Base-by-base conservation (phyloP, 1,140 invertebrate genomes). In the Drosophila grimshawi region DNA sequence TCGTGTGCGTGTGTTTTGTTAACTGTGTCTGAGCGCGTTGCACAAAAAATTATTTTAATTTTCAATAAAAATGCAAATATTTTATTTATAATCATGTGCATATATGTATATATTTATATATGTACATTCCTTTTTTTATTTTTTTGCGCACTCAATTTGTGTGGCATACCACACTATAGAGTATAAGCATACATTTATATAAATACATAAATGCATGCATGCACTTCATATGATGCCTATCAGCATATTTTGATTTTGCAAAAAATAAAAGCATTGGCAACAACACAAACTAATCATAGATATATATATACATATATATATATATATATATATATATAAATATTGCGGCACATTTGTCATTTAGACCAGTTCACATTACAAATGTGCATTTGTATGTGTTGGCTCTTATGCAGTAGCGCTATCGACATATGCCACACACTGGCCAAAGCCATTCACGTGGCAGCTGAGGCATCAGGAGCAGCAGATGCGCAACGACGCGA, bases 31-130 rank as follows among this genome's bases (percentile, higher is more conserved):
- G 8, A 32, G 8, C 11, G n/a, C 57, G n/a, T 29, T 11, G 48
- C 64, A 68, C 32, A 35, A 49, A 33, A 68, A 68, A 74, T 74
- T 74, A 68, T 74, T 74, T 74, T 74, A 74, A 74, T 74, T 74
- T 74, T 68, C 71, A 74, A 74, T 74, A 74, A 74, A 74, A 74
- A 74, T 74, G 71, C 71, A 74, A 74, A 74, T 68, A 68, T 68
- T 74, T 74, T 73, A 68, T 74, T 68, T 74, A 68, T 74, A 62
- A 74, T 74, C 56, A 52, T 41, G 35, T 57, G 43, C 35, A 57
- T 57, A 33, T 64, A 39, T 64, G 37, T 48, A 33, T 41, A 45
- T 70, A 32, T 55, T 55, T 53, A 46, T 4, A 37, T 19, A 46
- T 4, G 30, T 19, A 19, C 19, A 19, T 19, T n/a, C n/a, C 19